Conservation (phyloP, 1,140 invertebrate species). For the Capitella teleta region DNA sequence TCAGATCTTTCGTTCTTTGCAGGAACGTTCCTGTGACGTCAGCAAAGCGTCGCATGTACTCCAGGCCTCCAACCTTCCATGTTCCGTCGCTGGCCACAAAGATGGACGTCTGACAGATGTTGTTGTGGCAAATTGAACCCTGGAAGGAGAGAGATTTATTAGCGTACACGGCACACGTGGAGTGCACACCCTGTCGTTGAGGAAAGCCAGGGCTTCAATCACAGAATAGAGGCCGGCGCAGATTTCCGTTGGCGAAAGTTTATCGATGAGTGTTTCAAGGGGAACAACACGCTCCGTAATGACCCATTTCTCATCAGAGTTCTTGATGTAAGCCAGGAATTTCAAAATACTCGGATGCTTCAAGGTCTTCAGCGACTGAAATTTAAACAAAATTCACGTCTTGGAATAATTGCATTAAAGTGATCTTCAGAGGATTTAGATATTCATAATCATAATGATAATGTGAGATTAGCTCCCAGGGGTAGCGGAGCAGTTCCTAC, state of each 20-base stretch:
- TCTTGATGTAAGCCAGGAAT: constrained; percentile 18
- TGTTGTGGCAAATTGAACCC: constrained; percentile 61
- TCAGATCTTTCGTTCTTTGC: constrained; percentile 54
- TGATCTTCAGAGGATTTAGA: no score
- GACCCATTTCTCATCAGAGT: constrained; percentile 17
- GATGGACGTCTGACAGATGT: constrained; percentile 63
- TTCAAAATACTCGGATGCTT: constrained; percentile 24
- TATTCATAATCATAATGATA: no score
- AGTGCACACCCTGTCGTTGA: constrained; percentile 24
- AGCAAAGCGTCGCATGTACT: constrained; percentile 57
- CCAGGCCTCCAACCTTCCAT: constrained; percentile 71
- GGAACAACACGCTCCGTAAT: constrained; percentile 26
- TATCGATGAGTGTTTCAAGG: constrained; percentile 15
- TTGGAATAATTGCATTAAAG: no score
- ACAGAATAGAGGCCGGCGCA: constrained; percentile 24
- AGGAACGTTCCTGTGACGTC: constrained; percentile 57
- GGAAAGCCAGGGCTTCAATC: constrained; percentile 25
- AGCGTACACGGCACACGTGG: not conserved
- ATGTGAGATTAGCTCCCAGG: no score
- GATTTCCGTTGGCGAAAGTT: constrained; percentile 20
- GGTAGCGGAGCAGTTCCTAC: no score
- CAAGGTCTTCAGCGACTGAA: constrained; percentile 22
- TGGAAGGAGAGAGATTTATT: constrained; percentile 41
- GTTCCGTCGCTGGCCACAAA: constrained; percentile 67
- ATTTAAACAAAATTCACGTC: no score